Evolutionary conservation across 2,113 vertebrate species (phyloP), one percentile per base, ranked within the genome.

Genomic region (Vireo altiloquus): DNA sequence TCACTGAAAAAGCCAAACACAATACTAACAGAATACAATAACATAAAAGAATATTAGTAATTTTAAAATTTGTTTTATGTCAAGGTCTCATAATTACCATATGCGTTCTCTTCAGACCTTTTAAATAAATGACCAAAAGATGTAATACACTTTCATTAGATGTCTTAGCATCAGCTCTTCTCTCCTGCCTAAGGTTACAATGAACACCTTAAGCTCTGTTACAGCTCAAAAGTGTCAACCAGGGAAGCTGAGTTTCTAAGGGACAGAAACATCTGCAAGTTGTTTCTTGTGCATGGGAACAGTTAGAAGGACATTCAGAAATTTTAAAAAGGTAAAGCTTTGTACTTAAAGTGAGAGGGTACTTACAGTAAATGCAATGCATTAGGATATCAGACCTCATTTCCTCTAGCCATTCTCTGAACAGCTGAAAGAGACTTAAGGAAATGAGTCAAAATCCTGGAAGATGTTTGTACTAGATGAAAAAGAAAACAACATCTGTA

Each of bases 391-490:
- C 74, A 64, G 28, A 87, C 80, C 93, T 97, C 95, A 97, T 97
- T 98, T 98, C 98, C 98, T 97, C 54, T 10, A 92, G 93, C 95
- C 97, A 93, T 95, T 97, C 95, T 96, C 95, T 95, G 90, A 97
- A 98, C 96, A 96, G 95, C 94, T 95, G 94, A 97, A 95, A 82
- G 96, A 96, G 89, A 94, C 97, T 95, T 95, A 89, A 98, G 98
- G 98, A 98, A 98, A 97, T 98, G 97, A 98, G 97, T 98, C 98
- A 98, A 97, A 98, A 97, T 98, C 98, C 98, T 98, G 96, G 71
- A 96, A 95, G 97, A 95, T 93, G 92, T 97, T 97, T 97, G 82
- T 94, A 87, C 53, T 59, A 90, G 92, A 77, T 83, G 96, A 96
- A 96, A 96, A 96, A 97, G 96, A 93, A 97, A 95, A 97, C 95